Percentiles rank a stretch among this genome's conserved stretches.
Evolutionary conservation across 2,113 vertebrate species (phyloP).

Genomic region (Climacteris rufus): DNA sequence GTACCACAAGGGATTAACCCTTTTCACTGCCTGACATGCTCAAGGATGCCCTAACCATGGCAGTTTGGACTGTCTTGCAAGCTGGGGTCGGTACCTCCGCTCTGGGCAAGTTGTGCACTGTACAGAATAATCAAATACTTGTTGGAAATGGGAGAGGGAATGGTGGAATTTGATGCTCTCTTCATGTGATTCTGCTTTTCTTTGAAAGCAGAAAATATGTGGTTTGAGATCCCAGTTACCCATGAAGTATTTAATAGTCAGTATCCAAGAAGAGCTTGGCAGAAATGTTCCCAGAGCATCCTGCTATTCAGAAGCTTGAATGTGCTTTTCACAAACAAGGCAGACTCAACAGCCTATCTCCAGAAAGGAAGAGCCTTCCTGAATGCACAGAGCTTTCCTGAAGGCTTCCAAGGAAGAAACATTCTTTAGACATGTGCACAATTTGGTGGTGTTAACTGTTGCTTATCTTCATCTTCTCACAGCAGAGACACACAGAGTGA

Average conservation of each 20-base stretch:
- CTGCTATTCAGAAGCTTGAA: neutral
- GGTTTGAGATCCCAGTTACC: neutral
- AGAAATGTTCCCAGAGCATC: neutral
- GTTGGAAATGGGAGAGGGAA: neutral
- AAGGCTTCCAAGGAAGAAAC: neutral
- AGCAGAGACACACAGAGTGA: neutral
- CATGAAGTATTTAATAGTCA: neutral
- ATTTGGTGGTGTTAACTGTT: neutral
- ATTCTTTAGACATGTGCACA: neutral
- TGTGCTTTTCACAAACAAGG: neutral
- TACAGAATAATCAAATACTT: neutral
- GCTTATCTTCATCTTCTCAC: neutral
- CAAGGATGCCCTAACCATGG: neutral
- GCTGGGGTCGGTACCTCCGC: neutral
- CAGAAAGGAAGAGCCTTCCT: neutral
- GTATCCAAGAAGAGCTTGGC: neutral
- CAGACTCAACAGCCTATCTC: neutral
- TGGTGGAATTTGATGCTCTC: neutral
- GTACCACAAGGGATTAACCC: neutral
- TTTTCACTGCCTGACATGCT: neutral
- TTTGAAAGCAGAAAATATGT: neutral
- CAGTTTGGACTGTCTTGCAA: neutral
- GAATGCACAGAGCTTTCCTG: neutral
- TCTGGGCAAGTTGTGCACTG: neutral
- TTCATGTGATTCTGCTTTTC: neutral